Evolutionary conservation across 2,797 vertebrate species (phyloP).

Genomic region (Sorex maritimensis): DNA sequence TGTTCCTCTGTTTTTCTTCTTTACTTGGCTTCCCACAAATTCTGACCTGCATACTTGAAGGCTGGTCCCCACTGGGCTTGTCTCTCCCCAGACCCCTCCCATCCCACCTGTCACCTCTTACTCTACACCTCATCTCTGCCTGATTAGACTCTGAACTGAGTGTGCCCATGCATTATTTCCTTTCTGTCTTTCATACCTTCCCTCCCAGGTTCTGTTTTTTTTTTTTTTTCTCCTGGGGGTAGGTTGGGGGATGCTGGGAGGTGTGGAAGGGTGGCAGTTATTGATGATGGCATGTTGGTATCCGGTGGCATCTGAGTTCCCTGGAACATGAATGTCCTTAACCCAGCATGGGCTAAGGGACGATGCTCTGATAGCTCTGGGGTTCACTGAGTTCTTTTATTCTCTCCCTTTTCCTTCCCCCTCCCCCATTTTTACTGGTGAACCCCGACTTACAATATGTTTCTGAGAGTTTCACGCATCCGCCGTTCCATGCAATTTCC

Average conservation of each 20-base stretch:
- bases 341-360: too few relatives aligned
- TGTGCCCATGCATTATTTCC: rapidly evolving
- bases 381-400: background rate
- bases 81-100: too few relatives aligned
- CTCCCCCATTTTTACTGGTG: too few relatives aligned
- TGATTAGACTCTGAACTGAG: background rate
- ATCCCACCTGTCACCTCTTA: background rate
- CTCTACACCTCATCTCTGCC: background rate
- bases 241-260: background rate
- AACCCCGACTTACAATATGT: too few relatives aligned
- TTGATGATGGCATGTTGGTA: too few relatives aligned
- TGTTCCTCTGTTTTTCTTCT: background rate
- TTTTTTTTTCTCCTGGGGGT: background rate
- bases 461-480: too few relatives aligned
- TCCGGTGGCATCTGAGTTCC: background rate
- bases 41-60: background rate
- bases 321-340: too few relatives aligned
- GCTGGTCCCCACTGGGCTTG: background rate
- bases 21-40: background rate
- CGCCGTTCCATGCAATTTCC: background rate
- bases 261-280: background rate
- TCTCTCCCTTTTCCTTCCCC: too few relatives aligned
- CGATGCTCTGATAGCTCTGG: background rate
- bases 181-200: background rate
- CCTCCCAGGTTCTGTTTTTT: background rate